A percentile compares a stretch with the other conserved stretches of the same genome.
Conservation (phyloP, 2,888 invertebrate species). For the Aethes cnicana region DNA sequence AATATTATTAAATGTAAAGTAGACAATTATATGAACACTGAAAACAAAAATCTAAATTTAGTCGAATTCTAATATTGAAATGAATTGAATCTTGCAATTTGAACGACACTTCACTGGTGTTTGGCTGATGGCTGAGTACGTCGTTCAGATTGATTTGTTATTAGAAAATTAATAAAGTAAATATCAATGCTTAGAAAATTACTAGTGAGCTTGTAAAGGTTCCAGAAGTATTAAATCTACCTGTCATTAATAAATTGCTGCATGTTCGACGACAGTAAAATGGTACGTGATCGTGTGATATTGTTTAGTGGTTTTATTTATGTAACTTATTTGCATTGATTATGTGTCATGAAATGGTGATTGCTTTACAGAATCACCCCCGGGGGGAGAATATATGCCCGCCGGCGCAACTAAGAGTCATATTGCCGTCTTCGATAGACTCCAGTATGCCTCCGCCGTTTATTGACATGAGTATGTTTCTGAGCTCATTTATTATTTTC, state of each 20-base stretch:
- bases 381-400: conserved; percentile 61
- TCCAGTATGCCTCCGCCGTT: conserved; percentile 63
- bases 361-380: conserved; percentile 63
- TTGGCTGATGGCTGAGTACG: conserved; percentile 13
- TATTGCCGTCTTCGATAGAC: conserved; percentile 62
- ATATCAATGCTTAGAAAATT: conserved; percentile 1
- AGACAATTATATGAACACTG: too few relatives aligned
- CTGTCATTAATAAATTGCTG: conserved; percentile 8
- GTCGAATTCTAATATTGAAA: not conserved
- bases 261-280: conserved; percentile 36
- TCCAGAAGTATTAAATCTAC: conserved; percentile 1
- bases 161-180: not conserved
- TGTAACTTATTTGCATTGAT: conserved; percentile 56
- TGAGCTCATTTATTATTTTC: conserved; percentile 10
- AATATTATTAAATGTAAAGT: too few relatives aligned
- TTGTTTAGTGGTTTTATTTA: conserved; percentile 67
- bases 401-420: conserved; percentile 66
- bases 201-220: not conserved
- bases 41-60: not conserved
- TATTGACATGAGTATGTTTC: conserved; percentile 64
- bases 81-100: not conserved
- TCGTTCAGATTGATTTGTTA: conserved; percentile 16
- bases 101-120: conserved; percentile 22
- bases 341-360: conserved; percentile 53
- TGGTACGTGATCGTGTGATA: conserved; percentile 41